Percentiles rank a stretch among this genome's conserved stretches.
phyloP scores from a whole-genome alignment of 2,113 vertebrate species.

The Apteryx owenii region DNA sequence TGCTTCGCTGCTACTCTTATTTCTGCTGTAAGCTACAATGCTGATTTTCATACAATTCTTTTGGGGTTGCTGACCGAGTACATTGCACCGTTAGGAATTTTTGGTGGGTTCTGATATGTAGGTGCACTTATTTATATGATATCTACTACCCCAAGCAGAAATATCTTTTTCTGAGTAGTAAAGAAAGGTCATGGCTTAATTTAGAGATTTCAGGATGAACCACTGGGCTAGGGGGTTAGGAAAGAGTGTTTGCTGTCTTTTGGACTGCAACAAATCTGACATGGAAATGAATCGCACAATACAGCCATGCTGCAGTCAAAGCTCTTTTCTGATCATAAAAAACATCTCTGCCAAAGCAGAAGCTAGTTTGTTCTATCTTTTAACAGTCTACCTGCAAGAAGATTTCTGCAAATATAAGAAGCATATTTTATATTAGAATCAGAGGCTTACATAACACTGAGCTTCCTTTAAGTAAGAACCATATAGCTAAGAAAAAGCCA shows the following conservation, averaged over 20 bases:
- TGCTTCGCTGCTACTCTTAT: background rate
- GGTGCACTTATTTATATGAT: background rate
- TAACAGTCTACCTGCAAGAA: background rate
- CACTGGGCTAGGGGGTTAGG: background rate
- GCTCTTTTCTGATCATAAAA: background rate
- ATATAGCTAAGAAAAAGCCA: background rate
- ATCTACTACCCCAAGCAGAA: background rate
- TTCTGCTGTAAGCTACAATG: background rate
- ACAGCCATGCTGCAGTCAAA: background rate
- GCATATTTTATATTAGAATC: conserved; percentile 14
- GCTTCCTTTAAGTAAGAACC: background rate
- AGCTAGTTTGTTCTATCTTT: background rate
- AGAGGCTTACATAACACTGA: conserved; percentile 22
- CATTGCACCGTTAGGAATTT: background rate
- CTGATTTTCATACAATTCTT: background rate
- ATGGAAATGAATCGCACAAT: background rate
- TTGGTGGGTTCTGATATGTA: background rate
- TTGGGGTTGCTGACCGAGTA: background rate
- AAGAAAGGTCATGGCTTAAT: background rate
- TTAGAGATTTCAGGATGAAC: background rate
- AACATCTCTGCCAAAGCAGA: background rate
- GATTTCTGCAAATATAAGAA: background rate
- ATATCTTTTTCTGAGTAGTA: background rate
- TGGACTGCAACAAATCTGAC: background rate
- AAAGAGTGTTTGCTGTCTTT: background rate